A percentile compares a stretch with the other conserved stretches of the same genome.
phyloP scores from a whole-genome alignment of 2,888 invertebrate species.

The Eupeodes luniger region DNA sequence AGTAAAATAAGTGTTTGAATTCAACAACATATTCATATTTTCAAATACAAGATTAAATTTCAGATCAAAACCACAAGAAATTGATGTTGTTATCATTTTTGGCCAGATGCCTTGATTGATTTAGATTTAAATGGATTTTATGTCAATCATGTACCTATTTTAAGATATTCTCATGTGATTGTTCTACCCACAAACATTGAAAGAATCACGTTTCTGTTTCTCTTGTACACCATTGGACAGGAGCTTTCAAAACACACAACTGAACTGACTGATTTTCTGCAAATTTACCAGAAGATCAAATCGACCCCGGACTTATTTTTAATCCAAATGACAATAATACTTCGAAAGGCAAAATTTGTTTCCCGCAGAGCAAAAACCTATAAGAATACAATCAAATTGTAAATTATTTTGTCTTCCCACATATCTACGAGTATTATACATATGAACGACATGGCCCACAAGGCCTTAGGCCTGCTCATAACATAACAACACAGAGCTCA shows the following conservation, averaged over 20 bases:
- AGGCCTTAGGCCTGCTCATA: not conserved
- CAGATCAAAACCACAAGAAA: too few species aligned
- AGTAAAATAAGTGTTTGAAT: too few species aligned
- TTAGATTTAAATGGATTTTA: too few species aligned
- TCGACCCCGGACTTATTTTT: constrained; percentile 15
- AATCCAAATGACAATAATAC: constrained; percentile 33
- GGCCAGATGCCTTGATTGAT: too few species aligned
- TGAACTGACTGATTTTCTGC: not conserved
- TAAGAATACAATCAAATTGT: constrained; percentile 33
- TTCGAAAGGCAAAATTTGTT: not conserved
- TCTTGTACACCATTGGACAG: too few species aligned
- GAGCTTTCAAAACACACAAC: not conserved
- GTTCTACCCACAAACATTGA: not conserved
- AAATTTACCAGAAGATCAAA: constrained; percentile 16
- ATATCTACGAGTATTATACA: not conserved
- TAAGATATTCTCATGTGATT: not conserved
- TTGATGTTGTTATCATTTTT: too few species aligned
- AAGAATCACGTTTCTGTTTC: not conserved
- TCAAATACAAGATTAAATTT: too few species aligned
- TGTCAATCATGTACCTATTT: too few species aligned
- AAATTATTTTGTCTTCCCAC: constrained; percentile 31
- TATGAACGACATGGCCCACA: constrained; percentile 22
- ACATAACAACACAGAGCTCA: not conserved
- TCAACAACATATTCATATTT: too few species aligned
- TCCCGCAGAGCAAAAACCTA: constrained; percentile 18